phyloP scores from a whole-genome alignment of 64 coral and sea anemone genomes.

The Dendrophyllia cribrosa region DNA sequence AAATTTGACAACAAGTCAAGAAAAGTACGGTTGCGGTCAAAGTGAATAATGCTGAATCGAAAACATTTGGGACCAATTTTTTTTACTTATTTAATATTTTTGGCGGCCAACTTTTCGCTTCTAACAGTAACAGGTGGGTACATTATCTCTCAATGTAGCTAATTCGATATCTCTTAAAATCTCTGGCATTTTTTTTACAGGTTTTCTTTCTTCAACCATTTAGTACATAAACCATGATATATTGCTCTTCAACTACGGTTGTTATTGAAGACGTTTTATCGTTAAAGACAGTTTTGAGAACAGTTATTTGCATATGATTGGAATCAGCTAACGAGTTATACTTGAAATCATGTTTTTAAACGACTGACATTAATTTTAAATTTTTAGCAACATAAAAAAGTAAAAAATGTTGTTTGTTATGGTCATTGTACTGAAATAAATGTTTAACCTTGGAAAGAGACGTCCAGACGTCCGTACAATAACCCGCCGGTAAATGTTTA shows the following conservation, averaged over 20 bases:
- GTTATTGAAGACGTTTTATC: too few species aligned
- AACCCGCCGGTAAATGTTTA: neutral
- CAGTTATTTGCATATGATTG: too few species aligned
- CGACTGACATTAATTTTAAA: too few species aligned
- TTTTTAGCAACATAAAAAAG: too few species aligned
- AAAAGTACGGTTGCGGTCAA: neutral
- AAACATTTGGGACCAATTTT: neutral
- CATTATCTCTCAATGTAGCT: neutral
- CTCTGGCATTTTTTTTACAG: neutral
- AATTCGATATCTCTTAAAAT: neutral
- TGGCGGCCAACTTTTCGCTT: neutral
- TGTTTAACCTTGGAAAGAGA: neutral
- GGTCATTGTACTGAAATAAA: neutral
- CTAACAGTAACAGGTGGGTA: constrained; percentile 40
- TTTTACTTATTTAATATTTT: constrained; percentile 3
- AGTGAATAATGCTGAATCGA: neutral
- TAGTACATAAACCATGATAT: too few species aligned
- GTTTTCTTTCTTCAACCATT: too few species aligned
- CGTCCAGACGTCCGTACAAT: neutral
- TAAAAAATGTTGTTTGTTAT: neutral
- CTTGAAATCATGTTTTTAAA: too few species aligned
- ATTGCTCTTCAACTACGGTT: too few species aligned
- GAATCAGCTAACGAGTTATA: too few species aligned
- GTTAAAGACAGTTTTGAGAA: too few species aligned
- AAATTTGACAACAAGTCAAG: too few species aligned